Evolutionary conservation across 2,888 invertebrate genomes (phyloP), one percentile per base, ranked within the genome.

Genomic region (Agrochola macilenta): DNA sequence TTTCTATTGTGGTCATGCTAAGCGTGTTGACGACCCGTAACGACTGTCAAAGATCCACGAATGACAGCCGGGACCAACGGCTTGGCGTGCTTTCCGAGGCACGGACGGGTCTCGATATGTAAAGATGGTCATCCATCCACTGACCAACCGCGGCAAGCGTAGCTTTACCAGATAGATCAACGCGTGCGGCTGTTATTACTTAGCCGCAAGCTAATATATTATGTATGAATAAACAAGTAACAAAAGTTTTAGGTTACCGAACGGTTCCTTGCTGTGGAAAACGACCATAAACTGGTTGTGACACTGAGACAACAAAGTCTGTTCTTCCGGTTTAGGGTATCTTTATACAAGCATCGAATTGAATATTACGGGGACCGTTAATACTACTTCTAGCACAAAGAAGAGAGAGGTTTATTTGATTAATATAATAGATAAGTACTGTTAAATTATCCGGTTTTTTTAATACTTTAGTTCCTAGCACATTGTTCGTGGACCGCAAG

Each of bases 261-360:
- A 88, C 84, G 75, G 79, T 82, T 70, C 74, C 74, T 80, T 78
- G 83, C 72, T 57, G 82, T 72, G 75, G 87, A 82, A 81, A 86
- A 83, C 91, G 91, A 90, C 89, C 90, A 91, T 84, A 90, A 93
- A 90, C 93, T 90, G 89, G 88, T 86, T 85, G 78, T 35, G 30
- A n/a, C 17, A 49, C 23, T 30, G 66, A 78, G 84, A 87, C 82
- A 81, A 88, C 85, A 86, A 86, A 90, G 89, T 90, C 76, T 71
- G 87, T 72, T 91, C 81, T 88, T 87, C 90, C 88, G 89, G 89
- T 91, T 91, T 84, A 79, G 54, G 63, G 57, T 52, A 81, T 54
- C 52, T 64, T 20, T 80, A 85, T 79, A 79, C 68, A 85, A 83
- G 61, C 82, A 76, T 57, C 61, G 79, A 57, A 78, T 83, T 78